Conservation (phyloP, 2,797 vertebrate species). For the Onychomys torridus region DNA sequence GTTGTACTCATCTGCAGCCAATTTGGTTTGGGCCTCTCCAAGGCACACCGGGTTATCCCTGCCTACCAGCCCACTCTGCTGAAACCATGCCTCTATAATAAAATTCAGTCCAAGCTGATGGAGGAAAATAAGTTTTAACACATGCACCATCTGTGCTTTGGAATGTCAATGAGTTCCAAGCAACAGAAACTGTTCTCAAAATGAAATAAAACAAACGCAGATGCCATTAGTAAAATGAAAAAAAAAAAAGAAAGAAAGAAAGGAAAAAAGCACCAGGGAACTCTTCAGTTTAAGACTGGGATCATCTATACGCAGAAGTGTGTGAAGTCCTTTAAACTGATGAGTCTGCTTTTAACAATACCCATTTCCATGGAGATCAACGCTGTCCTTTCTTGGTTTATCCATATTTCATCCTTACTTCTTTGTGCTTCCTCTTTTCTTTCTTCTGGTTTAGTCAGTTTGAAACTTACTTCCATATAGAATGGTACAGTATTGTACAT, state of each 20-base stretch:
- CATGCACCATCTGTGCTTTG: not conserved
- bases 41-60: constrained; percentile 28
- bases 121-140: constrained; percentile 64
- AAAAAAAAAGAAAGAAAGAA: not conserved
- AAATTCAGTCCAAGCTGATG: constrained; percentile 50
- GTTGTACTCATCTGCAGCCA: constrained; percentile 61
- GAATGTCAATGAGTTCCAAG: constrained; percentile 64
- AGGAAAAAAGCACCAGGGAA: not conserved
- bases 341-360: not conserved
- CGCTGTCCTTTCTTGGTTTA: not conserved
- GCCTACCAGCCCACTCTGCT: not conserved
- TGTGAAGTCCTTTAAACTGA: not conserved
- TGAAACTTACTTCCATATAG: not conserved
- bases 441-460: not conserved
- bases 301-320: not conserved
- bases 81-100: not conserved
- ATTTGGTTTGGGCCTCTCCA: constrained; percentile 12
- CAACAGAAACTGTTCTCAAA: not conserved
- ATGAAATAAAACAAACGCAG: constrained; percentile 24
- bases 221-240: not conserved
- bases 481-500: not conserved
- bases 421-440: not conserved
- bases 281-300: not conserved
- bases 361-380: not conserved
- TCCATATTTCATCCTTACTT: not conserved